These are phyloP conservation scores for Ctena decussata DNA, from an alignment of 2,888 invertebrate genomes.

Conservation along the genomic window DNA sequence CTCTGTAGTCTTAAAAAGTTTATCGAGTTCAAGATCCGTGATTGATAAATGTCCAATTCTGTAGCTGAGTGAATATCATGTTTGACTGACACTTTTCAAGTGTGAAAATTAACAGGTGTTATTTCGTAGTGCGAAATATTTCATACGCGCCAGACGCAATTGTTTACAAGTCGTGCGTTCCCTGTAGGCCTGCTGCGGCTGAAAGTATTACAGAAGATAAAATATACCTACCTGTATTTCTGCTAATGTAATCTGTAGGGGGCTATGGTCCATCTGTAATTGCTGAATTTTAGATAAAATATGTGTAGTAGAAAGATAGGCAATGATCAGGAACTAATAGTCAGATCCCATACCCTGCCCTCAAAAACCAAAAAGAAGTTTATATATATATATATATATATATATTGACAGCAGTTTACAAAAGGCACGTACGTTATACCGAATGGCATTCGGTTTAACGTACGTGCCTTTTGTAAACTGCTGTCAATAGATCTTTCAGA, in stretches of 20 bases:
- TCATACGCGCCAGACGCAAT: background rate
- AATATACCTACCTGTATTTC: background rate
- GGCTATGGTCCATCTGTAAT: background rate
- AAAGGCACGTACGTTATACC: too few relatives aligned
- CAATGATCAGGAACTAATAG: too few relatives aligned
- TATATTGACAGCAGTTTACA: too few relatives aligned
- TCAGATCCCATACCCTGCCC: too few relatives aligned
- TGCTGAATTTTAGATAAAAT: too few relatives aligned
- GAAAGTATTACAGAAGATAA: background rate
- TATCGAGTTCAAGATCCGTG: background rate
- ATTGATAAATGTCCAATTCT: constrained; percentile 2
- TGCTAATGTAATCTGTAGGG: background rate
- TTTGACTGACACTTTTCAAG: constrained; percentile 2
- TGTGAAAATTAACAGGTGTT: constrained; percentile 12
- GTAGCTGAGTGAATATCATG: background rate
- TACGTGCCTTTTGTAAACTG: too few relatives aligned
- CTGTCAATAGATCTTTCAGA: too few relatives aligned
- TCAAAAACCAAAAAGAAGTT: too few relatives aligned
- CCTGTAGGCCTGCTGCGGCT: background rate
- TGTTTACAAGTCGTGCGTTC: background rate
- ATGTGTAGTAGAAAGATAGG: too few relatives aligned
- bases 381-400: too few relatives aligned
- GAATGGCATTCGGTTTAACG: too few relatives aligned
- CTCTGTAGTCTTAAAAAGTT: background rate
- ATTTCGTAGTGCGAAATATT: background rate